These are phyloP conservation scores for Scaptomyza polygonia DNA, from an alignment of 2,888 invertebrate genomes.

Conservation along the genomic window DNA sequence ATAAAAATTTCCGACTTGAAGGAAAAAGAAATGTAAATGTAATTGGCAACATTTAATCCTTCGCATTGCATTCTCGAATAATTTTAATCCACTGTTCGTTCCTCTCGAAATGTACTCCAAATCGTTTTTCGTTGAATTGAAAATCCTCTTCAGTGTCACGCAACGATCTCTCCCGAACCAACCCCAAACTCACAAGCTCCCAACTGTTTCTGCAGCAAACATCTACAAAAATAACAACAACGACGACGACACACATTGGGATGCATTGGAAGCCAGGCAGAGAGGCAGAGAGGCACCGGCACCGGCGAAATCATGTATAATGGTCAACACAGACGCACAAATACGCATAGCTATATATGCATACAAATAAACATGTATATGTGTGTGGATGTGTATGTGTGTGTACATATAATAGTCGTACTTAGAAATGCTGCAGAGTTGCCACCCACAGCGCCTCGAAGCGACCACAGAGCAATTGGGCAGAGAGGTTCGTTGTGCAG, in stretches of 20 bases:
- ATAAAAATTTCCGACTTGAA: neutral
- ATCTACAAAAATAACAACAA: conserved; percentile 25
- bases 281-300: conserved; percentile 5
- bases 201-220: conserved; percentile 18
- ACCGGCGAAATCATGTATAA: conserved; percentile 9
- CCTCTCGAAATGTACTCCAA: conserved; percentile 57
- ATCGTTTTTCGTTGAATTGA: conserved; percentile 79
- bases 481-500: too few relatives aligned
- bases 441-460: conserved; percentile 47
- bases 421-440: conserved; percentile 55
- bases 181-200: neutral
- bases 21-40: conserved; percentile 16
- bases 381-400: conserved; percentile 27
- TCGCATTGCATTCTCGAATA: conserved; percentile 32
- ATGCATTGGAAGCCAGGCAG: neutral
- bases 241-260: conserved; percentile 27
- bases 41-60: conserved; percentile 13
- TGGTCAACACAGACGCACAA: conserved; percentile 1
- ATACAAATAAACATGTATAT: conserved; percentile 34
- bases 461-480: conserved; percentile 25
- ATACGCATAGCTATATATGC: conserved; percentile 23
- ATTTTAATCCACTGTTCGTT: conserved; percentile 60
- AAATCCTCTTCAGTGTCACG: conserved; percentile 71
- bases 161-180: conserved; percentile 44
- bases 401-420: conserved; percentile 53